phyloP scores from a whole-genome alignment of 2,797 vertebrate genomes.

The Pangasius macronema region DNA sequence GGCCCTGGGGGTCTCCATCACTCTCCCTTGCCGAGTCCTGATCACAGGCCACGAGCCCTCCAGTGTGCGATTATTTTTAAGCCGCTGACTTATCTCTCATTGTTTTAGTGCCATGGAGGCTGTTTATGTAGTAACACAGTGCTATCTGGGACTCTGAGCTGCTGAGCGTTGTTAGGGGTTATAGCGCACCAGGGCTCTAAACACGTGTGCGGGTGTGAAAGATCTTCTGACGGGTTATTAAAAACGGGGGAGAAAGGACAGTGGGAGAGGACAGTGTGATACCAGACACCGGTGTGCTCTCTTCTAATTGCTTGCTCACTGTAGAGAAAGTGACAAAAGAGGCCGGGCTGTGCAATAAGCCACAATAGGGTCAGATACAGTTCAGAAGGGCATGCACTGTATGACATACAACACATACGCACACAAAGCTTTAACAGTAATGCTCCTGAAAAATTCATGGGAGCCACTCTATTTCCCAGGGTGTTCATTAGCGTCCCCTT shows the following conservation, averaged over 20 bases:
- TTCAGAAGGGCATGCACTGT: constrained; percentile 53
- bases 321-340: constrained; percentile 48
- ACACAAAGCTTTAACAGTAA: constrained; percentile 31
- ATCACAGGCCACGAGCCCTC: constrained; percentile 27
- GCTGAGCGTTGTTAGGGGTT: constrained; percentile 50
- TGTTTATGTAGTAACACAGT: constrained; percentile 46
- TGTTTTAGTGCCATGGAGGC: constrained; percentile 44
- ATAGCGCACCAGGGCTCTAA: constrained; percentile 40
- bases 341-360: constrained; percentile 25
- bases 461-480: constrained; percentile 36
- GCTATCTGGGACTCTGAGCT: constrained; percentile 33
- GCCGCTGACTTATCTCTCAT: constrained; percentile 47
- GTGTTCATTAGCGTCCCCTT: constrained; percentile 30
- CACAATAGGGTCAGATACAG: constrained; percentile 51
- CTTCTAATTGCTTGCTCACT: constrained; percentile 31
- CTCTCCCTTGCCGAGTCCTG: constrained; percentile 19
- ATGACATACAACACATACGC: constrained; percentile 25
- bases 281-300: constrained; percentile 42
- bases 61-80: constrained; percentile 44
- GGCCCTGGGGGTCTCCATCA: constrained; percentile 36
- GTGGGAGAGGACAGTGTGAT: constrained; percentile 36
- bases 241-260: constrained; percentile 17
- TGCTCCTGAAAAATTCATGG: constrained; percentile 51
- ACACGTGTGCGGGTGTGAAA: constrained; percentile 36
- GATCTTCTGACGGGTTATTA: constrained; percentile 29